Percentiles rank a stretch among this genome's conserved stretches.
Evolutionary conservation across 2,888 invertebrate genomes (phyloP).

Genomic region (Melinaea marsaeus): DNA sequence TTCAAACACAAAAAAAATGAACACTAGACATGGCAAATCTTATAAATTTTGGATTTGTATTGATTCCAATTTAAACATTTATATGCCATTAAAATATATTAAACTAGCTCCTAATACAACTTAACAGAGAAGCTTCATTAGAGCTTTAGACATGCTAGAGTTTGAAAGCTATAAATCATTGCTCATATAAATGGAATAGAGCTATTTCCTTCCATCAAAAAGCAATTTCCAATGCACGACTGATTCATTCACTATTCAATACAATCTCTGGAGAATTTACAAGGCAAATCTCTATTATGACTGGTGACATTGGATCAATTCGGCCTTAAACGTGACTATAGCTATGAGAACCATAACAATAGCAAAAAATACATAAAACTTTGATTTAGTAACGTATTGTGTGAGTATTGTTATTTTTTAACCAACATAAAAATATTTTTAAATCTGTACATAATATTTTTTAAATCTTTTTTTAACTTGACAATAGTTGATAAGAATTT

Average conservation of each 20-base stretch:
- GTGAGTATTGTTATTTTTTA: neutral
- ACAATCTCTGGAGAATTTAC: conserved; percentile 20
- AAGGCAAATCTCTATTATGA: conserved; percentile 19
- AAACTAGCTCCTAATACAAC: no score
- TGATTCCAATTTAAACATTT: no score
- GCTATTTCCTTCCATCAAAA: conserved; percentile 18
- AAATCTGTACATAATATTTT: no score
- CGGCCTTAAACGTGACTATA: conserved; percentile 17
- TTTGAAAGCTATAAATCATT: neutral
- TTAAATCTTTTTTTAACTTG: no score
- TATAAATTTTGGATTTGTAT: no score
- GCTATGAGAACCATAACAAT: neutral
- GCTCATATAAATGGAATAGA: neutral
- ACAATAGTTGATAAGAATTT: no score
- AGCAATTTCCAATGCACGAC: conserved; percentile 19
- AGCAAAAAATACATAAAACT: neutral
- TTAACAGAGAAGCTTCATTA: neutral
- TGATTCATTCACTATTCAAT: conserved; percentile 18
- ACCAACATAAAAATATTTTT: no score
- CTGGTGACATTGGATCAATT: conserved; percentile 14
- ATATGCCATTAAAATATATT: no score
- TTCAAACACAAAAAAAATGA: no score
- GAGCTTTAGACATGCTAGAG: neutral
- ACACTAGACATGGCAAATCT: no score
- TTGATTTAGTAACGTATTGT: neutral